Base-by-base conservation (phyloP, 2,113 vertebrate species). In the Sterrhoptilus dennistouni region DNA sequence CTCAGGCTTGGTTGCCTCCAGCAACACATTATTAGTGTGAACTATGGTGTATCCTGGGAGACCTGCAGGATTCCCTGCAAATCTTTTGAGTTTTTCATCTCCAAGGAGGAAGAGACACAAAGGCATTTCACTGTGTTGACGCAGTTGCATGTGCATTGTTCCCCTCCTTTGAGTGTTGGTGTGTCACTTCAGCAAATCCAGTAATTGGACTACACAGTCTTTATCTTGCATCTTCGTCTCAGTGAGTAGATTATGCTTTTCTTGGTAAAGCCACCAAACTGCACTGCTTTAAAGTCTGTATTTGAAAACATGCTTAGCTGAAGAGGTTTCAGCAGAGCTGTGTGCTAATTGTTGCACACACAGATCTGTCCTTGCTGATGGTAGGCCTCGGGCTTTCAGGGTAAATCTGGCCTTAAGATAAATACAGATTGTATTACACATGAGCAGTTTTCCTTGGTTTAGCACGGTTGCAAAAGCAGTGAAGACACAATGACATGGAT, bases 1-100 rank as follows among this genome's bases (percentile, higher is more conserved):
- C 82, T 96, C 96, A 97, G 92, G 83, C 96, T 96, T 85, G 54
- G 95, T 97, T 98, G 97, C 97, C 96, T 97, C 88, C 94, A 97
- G 97, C 97, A 97, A 94, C 97, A 80, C 91, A 91, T 96, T 97
- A 96, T 98, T 97, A 90, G 52, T 28, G 36, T 10, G 71, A 97
- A 89, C 92, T 90, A 12, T 89, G 95, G 90, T 87, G 97, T 98
- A 92, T 98, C 97, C 97, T 89, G 42, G 95, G 98, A 97, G 94
- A 98, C 79, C 88, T 89, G 72, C 64, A 95, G 84, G 69, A 93
- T 96, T 97, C 96, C 72, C 60, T 25, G 50, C 86, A 96, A 95
- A 92, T 87, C 95, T 96, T 95, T 92, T 89, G 66, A 95, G 95
- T 95, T 87, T 89, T 88, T 88, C 14, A 4, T 91, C 82, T 90